Evolutionary conservation across 2,888 invertebrate species (phyloP), one percentile per base, ranked within the genome.

Genomic region (Macrophya annulata): DNA sequence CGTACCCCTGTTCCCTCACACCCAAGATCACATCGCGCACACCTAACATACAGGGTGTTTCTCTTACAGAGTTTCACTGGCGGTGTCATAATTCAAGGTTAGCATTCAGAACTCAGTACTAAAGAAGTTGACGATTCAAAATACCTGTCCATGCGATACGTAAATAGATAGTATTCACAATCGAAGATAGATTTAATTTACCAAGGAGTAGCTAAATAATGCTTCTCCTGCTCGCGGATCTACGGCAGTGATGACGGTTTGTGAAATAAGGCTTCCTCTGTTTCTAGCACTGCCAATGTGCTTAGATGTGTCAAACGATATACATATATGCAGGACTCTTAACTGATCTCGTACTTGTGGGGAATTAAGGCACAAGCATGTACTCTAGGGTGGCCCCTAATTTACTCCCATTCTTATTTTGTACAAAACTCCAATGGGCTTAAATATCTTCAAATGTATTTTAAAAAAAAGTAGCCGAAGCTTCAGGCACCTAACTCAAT

Each of bases 31-130:
- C 25, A 68, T 37, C 17, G 17, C 31, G 6, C 4, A 37, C 37
- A 68, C 37, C 5, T 37, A 5, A 37, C 6, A 68, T 37, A 25
- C 8, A 12, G 62, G 9, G 62, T 25, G 62, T 62, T 0, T 62
- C 25, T 62, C 62, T 21, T 62, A 55, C n/a, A n/a, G n/a, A n/a
- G n/a, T n/a, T n/a, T n/a, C n/a, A n/a, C 55, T n/a, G 6, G 55
- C 55, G n/a, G 17, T n/a, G 55, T 55, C 55, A n/a, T 55, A n/a
- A 55, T 55, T 55, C n/a, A n/a, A n/a, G 55, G 55, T 55, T 55
- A 55, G n/a, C 55, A 51, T 17, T 17, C 4, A 17, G 51, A 1
- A 51, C 51, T 17, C 51, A 5, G 55, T n/a, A n/a, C 55, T n/a
- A n/a, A n/a, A 55, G 8, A n/a, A n/a, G n/a, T n/a, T 6, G n/a